phyloP scores from a whole-genome alignment of 2,797 vertebrate species.

The Cyprinodon diabolis region DNA sequence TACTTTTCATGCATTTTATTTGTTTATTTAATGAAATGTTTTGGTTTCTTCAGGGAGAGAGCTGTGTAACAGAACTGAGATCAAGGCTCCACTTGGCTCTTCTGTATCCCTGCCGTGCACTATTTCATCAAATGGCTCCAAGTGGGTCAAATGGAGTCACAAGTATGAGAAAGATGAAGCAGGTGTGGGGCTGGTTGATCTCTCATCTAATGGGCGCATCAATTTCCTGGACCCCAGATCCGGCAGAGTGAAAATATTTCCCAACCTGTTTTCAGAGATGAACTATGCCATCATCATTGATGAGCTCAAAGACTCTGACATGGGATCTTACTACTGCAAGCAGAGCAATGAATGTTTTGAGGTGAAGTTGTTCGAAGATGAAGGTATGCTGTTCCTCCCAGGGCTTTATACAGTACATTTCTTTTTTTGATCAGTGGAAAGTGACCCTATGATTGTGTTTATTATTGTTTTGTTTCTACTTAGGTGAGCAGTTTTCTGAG shows the following conservation, averaged over 20 bases:
- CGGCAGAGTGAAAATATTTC: constrained; percentile 59
- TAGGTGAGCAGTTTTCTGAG: constrained; percentile 12
- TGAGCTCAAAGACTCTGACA: constrained; percentile 45
- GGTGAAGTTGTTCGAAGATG: neutral
- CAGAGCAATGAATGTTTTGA: neutral
- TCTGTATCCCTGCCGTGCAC: constrained; percentile 55
- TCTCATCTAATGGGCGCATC: constrained; percentile 16
- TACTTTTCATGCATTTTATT: too few relatives aligned
- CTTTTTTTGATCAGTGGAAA: neutral
- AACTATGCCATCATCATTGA: constrained; percentile 65
- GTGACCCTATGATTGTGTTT: neutral
- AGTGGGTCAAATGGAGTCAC: constrained; percentile 43
- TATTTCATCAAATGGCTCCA: fast-evolving
- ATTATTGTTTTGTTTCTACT: neutral
- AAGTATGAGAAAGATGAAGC: fast-evolving
- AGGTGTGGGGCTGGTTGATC: neutral
- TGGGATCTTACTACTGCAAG: constrained; percentile 54
- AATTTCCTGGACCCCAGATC: constrained; percentile 37
- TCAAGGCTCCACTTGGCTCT: too few relatives aligned
- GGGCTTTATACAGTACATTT: too few relatives aligned
- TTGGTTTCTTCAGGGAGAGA: too few relatives aligned
- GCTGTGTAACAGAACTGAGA: too few relatives aligned
- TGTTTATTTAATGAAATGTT: too few relatives aligned
- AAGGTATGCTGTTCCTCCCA: neutral
- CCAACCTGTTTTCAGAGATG: constrained; percentile 36